Percentiles rank a stretch among this genome's conserved stretches.
Conservation (phyloP, 2,888 invertebrate species). For the Polydrusus tereticollis region DNA sequence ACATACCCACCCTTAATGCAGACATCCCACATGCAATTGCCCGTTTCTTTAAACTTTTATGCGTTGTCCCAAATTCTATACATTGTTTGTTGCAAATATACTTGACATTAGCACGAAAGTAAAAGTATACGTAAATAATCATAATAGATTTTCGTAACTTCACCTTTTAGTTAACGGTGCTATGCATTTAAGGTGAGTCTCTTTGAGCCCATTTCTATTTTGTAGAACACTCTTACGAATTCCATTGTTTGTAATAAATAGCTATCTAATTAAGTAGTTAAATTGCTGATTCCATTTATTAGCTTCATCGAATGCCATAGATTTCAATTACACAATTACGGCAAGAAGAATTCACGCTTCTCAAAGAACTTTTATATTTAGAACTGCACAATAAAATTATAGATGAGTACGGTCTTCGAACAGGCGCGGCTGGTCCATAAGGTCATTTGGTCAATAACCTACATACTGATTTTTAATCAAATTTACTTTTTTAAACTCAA, state of each 20-base stretch:
- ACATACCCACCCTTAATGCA: too few species aligned
- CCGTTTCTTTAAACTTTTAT: slow-evolving; percentile 4
- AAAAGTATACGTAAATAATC: slow-evolving; percentile 45
- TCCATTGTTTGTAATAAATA: background rate
- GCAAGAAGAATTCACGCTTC: too few species aligned
- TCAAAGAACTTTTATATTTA: too few species aligned
- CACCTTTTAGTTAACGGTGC: slow-evolving; percentile 25
- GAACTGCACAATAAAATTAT: too few species aligned
- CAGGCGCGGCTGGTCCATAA: too few species aligned
- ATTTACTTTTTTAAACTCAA: too few species aligned
- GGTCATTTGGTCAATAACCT: too few species aligned
- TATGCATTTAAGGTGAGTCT: slow-evolving; percentile 29
- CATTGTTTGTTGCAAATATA: slow-evolving; percentile 46
- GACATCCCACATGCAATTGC: too few species aligned
- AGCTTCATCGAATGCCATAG: background rate
- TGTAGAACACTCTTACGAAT: slow-evolving; percentile 7
- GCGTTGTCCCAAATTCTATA: slow-evolving; percentile 41
- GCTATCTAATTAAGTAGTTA: background rate
- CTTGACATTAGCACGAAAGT: slow-evolving; percentile 46
- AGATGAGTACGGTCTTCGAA: too few species aligned
- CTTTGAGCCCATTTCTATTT: slow-evolving; percentile 27
- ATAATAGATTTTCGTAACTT: slow-evolving; percentile 39
- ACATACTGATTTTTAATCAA: too few species aligned
- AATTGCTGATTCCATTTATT: background rate
- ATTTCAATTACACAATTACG: too few species aligned